phyloP scores from a whole-genome alignment of 2,113 vertebrate species.

The Columbina picui region DNA sequence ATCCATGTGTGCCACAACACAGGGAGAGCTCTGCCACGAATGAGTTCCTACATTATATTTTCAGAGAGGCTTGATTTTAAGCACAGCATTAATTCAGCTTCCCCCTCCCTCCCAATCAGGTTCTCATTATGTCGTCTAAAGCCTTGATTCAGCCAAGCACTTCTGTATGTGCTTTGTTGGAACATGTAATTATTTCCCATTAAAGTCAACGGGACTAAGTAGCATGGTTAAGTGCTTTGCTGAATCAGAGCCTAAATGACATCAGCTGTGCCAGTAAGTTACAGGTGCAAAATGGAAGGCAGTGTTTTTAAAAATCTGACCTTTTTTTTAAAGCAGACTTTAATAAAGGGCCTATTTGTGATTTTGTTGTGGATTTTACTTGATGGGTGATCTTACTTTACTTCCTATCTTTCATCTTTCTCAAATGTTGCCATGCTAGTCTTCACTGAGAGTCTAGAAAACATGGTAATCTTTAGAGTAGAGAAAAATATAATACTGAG shows the following conservation, averaged over 20 bases:
- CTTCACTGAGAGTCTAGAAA: neutral
- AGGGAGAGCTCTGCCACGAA: neutral
- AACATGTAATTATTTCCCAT: constrained; percentile 68
- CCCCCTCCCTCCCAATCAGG: constrained; percentile 14
- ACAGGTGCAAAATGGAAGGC: constrained; percentile 13
- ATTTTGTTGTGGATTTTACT: neutral
- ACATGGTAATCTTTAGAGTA: neutral
- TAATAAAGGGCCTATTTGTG: neutral
- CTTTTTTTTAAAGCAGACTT: neutral
- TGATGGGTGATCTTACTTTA: neutral
- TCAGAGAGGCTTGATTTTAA: constrained; percentile 6
- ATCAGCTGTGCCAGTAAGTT: constrained; percentile 61
- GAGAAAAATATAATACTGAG: neutral
- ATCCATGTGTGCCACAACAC: neutral
- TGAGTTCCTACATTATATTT: neutral
- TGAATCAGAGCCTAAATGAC: constrained; percentile 65
- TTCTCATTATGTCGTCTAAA: constrained; percentile 47
- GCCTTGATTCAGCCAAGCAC: constrained; percentile 53
- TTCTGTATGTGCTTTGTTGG: constrained; percentile 56
- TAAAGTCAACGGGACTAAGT: constrained; percentile 57
- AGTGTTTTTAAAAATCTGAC: neutral
- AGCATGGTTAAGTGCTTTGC: constrained; percentile 57
- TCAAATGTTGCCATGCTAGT: neutral
- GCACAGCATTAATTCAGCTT: neutral
- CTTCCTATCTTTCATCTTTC: neutral